Percentiles rank a stretch among this genome's conserved stretches.
Conservation (phyloP, 2,888 invertebrate genomes). For the Bibio marci region DNA sequence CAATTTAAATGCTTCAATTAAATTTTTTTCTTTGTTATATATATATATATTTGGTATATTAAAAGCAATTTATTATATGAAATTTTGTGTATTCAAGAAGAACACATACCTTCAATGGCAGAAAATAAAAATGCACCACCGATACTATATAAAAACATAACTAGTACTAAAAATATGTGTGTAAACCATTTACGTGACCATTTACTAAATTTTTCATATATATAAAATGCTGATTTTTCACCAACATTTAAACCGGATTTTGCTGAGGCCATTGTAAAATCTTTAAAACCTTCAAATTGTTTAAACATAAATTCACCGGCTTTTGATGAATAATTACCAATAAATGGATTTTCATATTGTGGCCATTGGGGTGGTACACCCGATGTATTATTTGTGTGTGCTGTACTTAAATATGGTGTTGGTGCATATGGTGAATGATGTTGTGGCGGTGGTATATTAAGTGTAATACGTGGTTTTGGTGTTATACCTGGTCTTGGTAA, state of each 20-base stretch:
- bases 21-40: too few species aligned
- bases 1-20: too few species aligned
- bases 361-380: slow-evolving; percentile 1
- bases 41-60: too few species aligned
- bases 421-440: background rate
- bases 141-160: slow-evolving; percentile 61
- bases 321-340: slow-evolving; percentile 38
- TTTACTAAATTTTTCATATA: slow-evolving; percentile 58
- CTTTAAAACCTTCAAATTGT: slow-evolving; percentile 60
- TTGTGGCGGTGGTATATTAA: slow-evolving; percentile 5
- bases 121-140: slow-evolving; percentile 68
- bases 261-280: slow-evolving; percentile 51
- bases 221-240: slow-evolving; percentile 64
- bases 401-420: slow-evolving; percentile 4
- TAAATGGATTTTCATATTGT: slow-evolving; percentile 22
- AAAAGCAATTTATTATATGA: too few species aligned
- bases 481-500: too few species aligned
- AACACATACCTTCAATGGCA: slow-evolving; percentile 54
- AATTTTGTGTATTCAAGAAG: too few species aligned
- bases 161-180: slow-evolving; percentile 65
- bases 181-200: slow-evolving; percentile 78
- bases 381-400: background rate
- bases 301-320: slow-evolving; percentile 65
- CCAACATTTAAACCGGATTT: slow-evolving; percentile 70
- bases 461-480: slow-evolving; percentile 5